Conservation (phyloP, 2,113 vertebrate genomes). For the Phrynocephalus versicolor region DNA sequence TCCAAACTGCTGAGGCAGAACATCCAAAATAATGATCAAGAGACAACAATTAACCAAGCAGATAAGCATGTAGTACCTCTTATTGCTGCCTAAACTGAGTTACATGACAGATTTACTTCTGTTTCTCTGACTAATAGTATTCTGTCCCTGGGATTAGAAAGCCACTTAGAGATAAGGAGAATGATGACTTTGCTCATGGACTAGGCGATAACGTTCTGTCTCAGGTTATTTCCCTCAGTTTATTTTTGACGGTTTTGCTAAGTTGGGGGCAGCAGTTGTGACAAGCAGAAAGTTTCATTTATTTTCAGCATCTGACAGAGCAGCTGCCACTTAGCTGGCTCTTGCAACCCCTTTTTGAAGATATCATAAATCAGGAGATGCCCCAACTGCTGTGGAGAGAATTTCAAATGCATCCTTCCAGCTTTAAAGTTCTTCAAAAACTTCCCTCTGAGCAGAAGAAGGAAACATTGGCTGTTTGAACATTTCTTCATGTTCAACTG, state of each 20-base stretch:
- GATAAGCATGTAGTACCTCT: background rate
- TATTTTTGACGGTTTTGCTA: background rate
- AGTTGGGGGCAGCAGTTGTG: background rate
- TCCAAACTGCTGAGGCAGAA: background rate
- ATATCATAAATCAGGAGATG: background rate
- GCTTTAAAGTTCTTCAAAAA: conserved; percentile 23
- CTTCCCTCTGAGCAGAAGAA: background rate
- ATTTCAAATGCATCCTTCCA: background rate
- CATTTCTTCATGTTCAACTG: background rate
- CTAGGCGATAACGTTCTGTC: background rate
- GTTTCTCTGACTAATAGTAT: background rate
- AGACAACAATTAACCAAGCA: background rate
- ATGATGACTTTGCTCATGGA: background rate
- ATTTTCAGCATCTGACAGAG: background rate
- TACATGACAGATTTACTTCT: too few species aligned
- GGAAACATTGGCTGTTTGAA: conserved; percentile 11
- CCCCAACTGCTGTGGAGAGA: background rate
- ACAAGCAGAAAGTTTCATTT: background rate
- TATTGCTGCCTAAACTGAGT: background rate
- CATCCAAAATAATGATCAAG: background rate
- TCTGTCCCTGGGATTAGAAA: background rate
- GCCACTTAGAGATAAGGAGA: background rate
- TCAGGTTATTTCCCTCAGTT: background rate
- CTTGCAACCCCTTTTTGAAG: background rate
- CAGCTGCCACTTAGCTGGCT: conserved; percentile 1